Base-by-base conservation (phyloP, 2,888 invertebrate genomes). In the Lepidochitona cinerea region DNA sequence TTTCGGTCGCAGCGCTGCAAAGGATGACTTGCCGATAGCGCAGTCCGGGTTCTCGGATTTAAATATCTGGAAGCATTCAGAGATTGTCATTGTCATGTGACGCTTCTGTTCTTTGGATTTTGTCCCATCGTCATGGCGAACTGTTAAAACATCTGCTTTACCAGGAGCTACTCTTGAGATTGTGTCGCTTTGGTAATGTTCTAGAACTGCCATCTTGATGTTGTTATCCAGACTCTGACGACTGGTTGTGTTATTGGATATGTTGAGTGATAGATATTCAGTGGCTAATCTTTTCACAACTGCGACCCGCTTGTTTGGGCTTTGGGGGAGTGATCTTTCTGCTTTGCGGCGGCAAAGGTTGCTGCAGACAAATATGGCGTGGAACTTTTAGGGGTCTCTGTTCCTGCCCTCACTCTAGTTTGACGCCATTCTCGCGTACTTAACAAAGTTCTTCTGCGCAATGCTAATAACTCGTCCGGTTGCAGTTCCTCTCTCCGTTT, bases 1-100 rank as follows among this genome's bases (percentile, higher is more conserved):
- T 37, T 41, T 54, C 29, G 74, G 67, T 33, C 74, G 66, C 35
- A 74, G 14, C 26, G 75, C 68, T 18, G 68, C 68, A 35, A 74
- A 74, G 1, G 33, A 66, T 14, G 68, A 72, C 32, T 68, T 72
- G 35, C 68, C 72, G 23, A 72, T 53, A 36, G 33, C 36, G 4
- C 12, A 29, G 0, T 68, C 52, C n/a, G 54, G 68, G 66, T 68
- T 37, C 14, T 68, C 72, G 23, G 70, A 23, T 26, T 54, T 54
- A 54, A 68, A 72, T 14, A 32, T 7, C 14, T 52, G 18, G 37
- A 18, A 68, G 18, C 32, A 33, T 49, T 72, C 71, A 37, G 49
- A n/a, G 23, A 72, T 6, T 23, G 69, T 75, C 68, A 68, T 33
- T n/a, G 70, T n/a, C 59, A 73, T 18, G 26, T 70, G 70, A 29